A percentile compares a stretch with the other conserved stretches of the same genome.
Conservation (phyloP, 2,888 invertebrate species). For the Acanthosepion esculentum region DNA sequence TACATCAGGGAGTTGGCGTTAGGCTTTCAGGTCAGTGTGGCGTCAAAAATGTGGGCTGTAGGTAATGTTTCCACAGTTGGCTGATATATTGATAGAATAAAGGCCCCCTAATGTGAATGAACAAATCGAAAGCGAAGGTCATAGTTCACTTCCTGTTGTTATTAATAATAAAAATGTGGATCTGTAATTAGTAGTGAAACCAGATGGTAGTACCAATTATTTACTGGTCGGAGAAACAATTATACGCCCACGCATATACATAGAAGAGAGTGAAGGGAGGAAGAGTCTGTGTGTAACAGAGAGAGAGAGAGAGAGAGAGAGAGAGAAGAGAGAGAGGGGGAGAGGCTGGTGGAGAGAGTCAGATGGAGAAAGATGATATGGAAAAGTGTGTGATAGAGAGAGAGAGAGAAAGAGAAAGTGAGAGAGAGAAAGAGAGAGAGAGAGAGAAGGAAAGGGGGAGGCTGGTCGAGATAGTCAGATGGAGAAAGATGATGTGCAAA, state of each 20-base stretch:
- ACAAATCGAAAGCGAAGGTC: neutral
- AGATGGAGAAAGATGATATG: no score
- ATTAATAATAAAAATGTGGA: neutral
- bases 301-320: neutral
- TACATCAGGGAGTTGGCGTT: no score
- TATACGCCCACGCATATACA: neutral
- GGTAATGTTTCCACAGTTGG: neutral
- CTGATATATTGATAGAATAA: neutral
- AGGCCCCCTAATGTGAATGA: neutral
- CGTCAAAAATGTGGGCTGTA: neutral
- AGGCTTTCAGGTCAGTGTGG: no score
- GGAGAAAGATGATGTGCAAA: no score
- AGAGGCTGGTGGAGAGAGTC: no score
- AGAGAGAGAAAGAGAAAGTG: neutral
- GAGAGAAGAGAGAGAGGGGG: no score
- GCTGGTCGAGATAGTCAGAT: neutral
- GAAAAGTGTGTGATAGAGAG: no score
- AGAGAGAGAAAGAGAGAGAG: neutral
- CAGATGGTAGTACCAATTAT: neutral
- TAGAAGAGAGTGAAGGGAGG: neutral
- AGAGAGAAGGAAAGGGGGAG: neutral
- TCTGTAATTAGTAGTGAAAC: neutral
- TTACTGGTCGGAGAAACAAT: neutral
- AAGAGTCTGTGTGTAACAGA: neutral
- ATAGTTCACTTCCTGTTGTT: neutral